phyloP scores from a whole-genome alignment of 2,888 invertebrate species.

The Cristatella mucedo region DNA sequence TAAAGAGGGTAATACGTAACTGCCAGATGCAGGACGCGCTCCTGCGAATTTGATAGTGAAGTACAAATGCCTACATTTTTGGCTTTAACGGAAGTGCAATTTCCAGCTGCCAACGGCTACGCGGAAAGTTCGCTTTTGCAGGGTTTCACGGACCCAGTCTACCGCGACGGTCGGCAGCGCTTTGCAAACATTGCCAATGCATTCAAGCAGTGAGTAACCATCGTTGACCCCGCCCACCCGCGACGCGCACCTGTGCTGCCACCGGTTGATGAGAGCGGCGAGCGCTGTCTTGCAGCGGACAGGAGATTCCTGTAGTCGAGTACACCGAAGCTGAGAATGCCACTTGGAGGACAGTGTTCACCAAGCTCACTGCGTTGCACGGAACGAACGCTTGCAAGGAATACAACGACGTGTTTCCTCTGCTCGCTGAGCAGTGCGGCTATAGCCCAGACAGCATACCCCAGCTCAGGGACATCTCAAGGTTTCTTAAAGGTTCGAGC shows the following conservation, averaged over 20 bases:
- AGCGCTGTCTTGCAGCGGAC: constrained; percentile 59
- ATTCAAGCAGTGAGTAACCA: constrained; percentile 85
- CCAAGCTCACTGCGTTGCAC: constrained; percentile 66
- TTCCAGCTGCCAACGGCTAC: no score
- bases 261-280: no score
- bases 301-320: constrained; percentile 70
- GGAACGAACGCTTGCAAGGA: constrained; percentile 89
- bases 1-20: no score
- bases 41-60: no score
- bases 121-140: no score
- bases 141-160: constrained; percentile 88
- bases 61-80: no score
- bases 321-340: constrained; percentile 71
- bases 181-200: constrained; percentile 83
- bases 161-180: constrained; percentile 73
- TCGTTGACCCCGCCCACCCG: no score
- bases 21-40: no score
- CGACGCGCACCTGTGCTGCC: no score
- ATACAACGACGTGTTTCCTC: constrained; percentile 89
- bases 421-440: constrained; percentile 42
- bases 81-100: no score
- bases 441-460: constrained; percentile 89
- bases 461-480: constrained; percentile 86
- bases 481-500: constrained; percentile 92
- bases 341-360: constrained; percentile 81